Conservation (phyloP, 1,140 invertebrate species). For the Holcopasites calliopsidis region DNA sequence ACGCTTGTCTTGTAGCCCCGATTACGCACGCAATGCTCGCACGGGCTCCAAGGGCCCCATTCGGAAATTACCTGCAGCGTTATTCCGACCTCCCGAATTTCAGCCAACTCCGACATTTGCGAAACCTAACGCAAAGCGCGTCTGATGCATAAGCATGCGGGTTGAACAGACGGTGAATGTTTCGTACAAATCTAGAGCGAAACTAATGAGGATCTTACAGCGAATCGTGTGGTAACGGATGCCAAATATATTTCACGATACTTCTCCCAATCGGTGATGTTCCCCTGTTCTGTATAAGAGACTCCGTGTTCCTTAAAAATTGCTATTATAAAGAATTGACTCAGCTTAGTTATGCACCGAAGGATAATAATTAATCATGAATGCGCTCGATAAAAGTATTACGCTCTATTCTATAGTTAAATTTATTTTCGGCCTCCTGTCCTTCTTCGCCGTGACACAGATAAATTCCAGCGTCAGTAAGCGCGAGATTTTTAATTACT, state of each 20-base stretch:
- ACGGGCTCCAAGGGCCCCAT: slow-evolving; percentile 70
- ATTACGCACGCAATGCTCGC: slow-evolving; percentile 67
- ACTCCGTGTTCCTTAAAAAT: slow-evolving; percentile 66
- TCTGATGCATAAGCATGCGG: background rate
- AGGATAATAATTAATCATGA: background rate
- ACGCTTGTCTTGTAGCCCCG: slow-evolving; percentile 63
- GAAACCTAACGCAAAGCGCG: slow-evolving; percentile 61
- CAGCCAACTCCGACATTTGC: slow-evolving; percentile 65
- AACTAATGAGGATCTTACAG: slow-evolving; percentile 55
- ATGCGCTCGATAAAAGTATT: slow-evolving; percentile 60
- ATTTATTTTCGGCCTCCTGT: slow-evolving; percentile 77
- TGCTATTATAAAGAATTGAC: slow-evolving; percentile 51
- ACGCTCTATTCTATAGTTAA: slow-evolving; percentile 80
- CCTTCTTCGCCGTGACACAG: slow-evolving; percentile 77
- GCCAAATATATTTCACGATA: slow-evolving; percentile 77
- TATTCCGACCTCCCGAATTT: slow-evolving; percentile 69
- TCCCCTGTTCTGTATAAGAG: slow-evolving; percentile 69
- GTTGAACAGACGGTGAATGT: background rate
- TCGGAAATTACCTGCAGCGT: slow-evolving; percentile 71
- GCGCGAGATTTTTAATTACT: slow-evolving; percentile 72
- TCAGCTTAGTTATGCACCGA: too few relatives aligned
- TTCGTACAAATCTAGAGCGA: background rate
- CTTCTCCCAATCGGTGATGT: slow-evolving; percentile 77
- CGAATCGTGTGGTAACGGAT: slow-evolving; percentile 70
- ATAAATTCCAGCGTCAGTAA: slow-evolving; percentile 78